Evolutionary conservation across 1,140 invertebrate species (phyloP).

Genomic region (Drosophila serrata): DNA sequence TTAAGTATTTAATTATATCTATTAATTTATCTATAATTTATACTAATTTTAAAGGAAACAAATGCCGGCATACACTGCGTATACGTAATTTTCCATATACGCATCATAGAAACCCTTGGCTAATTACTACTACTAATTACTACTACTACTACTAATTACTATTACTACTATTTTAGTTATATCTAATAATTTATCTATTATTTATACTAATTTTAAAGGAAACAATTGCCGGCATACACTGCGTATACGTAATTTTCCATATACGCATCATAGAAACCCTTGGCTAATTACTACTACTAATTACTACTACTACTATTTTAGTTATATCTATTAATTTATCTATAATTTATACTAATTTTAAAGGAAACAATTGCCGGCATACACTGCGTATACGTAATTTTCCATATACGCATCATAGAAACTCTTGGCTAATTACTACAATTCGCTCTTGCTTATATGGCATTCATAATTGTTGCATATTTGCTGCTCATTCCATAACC

Average conservation of each 20-base stretch:
- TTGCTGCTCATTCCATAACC: conserved; percentile 50
- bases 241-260: conserved; percentile 5
- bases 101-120: conserved; percentile 24
- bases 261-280: conserved; percentile 13
- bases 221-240: background rate
- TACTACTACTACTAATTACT: no score
- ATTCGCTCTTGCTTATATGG: conserved; percentile 40
- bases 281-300: conserved; percentile 57
- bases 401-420: conserved; percentile 2
- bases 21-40: background rate
- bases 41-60: background rate
- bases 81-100: background rate
- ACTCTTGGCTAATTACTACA: conserved; percentile 50
- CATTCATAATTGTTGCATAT: conserved; percentile 62
- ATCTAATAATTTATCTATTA: background rate
- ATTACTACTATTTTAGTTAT: no score
- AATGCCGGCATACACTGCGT: conserved; percentile 4
- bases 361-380: background rate
- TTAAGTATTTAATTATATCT: background rate
- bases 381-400: conserved; percentile 9
- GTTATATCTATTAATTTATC: background rate
- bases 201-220: background rate
- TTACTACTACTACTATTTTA: no score
- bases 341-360: background rate
- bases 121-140: no score